Percentiles rank a stretch among this genome's conserved stretches.
Conservation (phyloP, 1,140 invertebrate genomes). For the Diabrotica undecimpunctata region DNA sequence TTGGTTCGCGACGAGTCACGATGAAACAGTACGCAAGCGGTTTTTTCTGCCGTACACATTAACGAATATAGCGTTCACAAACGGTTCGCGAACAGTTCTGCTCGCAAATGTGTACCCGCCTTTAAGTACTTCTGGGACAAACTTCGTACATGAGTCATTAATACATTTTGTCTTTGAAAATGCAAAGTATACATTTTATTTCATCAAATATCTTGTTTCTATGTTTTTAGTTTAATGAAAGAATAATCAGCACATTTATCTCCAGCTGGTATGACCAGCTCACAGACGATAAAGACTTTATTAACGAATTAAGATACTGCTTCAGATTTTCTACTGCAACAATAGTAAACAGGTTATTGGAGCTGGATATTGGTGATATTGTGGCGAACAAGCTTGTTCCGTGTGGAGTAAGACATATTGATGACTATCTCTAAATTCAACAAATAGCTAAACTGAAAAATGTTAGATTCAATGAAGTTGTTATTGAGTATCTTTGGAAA, state of each 20-base stretch:
- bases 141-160: no score
- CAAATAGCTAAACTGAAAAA: constrained; percentile 48
- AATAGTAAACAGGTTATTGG: constrained; percentile 60
- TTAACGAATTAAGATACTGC: constrained; percentile 69
- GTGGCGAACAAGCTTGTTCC: constrained; percentile 63
- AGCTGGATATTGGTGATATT: constrained; percentile 62
- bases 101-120: no score
- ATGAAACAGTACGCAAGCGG: no score
- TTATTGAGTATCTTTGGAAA: constrained; percentile 55
- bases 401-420: constrained; percentile 59
- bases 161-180: no score
- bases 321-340: constrained; percentile 70
- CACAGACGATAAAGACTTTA: constrained; percentile 69
- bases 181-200: neutral
- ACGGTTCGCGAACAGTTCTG: no score
- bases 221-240: constrained; percentile 66
- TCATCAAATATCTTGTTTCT: neutral
- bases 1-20: no score
- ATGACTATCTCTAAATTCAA: constrained; percentile 51
- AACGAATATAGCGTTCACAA: no score
- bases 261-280: constrained; percentile 74
- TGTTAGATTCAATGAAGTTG: constrained; percentile 53
- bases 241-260: constrained; percentile 67
- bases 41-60: no score
- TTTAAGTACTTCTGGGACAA: no score